Evolutionary conservation across 2,888 invertebrate genomes (phyloP).

Genomic region (Campoletis raptor): DNA sequence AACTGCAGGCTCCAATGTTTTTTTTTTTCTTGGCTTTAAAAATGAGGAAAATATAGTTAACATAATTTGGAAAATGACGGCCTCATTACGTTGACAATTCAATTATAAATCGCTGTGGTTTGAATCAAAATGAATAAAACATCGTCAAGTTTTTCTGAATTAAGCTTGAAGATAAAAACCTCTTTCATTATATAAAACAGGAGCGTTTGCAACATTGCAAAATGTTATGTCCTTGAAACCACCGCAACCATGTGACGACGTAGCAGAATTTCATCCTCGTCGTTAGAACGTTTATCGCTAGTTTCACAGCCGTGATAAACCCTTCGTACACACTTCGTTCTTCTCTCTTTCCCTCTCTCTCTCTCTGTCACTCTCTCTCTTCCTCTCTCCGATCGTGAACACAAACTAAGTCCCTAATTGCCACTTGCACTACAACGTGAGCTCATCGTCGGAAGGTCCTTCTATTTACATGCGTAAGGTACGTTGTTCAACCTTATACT

Average conservation of each 20-base stretch:
- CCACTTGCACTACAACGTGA: slow-evolving; percentile 46
- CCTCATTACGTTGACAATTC: background rate
- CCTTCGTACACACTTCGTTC: slow-evolving; percentile 9
- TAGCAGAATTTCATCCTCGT: slow-evolving; percentile 58
- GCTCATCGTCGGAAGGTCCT: slow-evolving; percentile 53
- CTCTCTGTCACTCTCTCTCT: background rate
- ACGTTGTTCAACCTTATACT: slow-evolving; percentile 6
- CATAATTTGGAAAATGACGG: background rate
- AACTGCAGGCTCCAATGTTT: background rate
- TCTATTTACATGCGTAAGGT: slow-evolving; percentile 66
- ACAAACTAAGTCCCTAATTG: slow-evolving; percentile 60
- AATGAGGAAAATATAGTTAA: background rate
- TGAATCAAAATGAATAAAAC: background rate
- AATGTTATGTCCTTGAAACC: slow-evolving; percentile 5
- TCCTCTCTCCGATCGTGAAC: background rate
- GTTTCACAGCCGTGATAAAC: slow-evolving; percentile 40
- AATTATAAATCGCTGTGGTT: background rate
- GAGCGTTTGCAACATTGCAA: background rate
- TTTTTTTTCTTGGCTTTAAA: background rate
- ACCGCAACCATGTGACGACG: slow-evolving; percentile 18
- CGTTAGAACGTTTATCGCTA: slow-evolving; percentile 64
- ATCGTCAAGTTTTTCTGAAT: background rate
- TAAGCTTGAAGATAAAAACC: background rate
- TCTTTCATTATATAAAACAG: background rate
- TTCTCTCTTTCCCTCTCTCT: background rate